Base-by-base conservation (phyloP, 2,113 vertebrate species). In the Rattus rattus region DNA sequence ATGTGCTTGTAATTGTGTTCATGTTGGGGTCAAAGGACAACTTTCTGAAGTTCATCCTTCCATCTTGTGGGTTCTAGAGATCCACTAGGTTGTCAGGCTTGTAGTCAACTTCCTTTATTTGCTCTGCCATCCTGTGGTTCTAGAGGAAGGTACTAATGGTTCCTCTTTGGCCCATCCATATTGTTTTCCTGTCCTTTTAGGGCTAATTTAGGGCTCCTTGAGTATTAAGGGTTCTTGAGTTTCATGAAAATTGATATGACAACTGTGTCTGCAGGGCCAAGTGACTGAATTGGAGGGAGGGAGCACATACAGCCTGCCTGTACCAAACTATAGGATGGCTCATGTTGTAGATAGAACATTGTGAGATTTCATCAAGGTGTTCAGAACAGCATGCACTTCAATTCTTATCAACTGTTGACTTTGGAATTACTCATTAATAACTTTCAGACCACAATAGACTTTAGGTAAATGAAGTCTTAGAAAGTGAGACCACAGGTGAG, bases 261-360 rank as follows among this genome's bases (percentile, higher is more conserved):
- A 52, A 6, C 63, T 33, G 26, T 28, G n/a, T 13, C 0, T 2
- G 63, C 3, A 28, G 5, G 11, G 28, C 0, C 17, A 36, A 33
- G 56, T 90, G 56, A 63, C 28, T 43, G 16, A 19, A 0, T 17
- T 47, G 81, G 81, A 14, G 4, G 7, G 12, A n/a, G n/a, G 22
- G 12, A 39, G 49, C 26, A 54, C 5, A 59, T 24, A 59, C 7
- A 47, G 77, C 6, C 5, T 52, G 39, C 16, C 5, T 39, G 6
- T 14, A 14, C 61, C 33, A 17, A 24, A 47, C 26, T 14, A 4
- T 54, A n/a, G 20, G 26, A 26, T 24, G 28, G 30, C 9, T 81
- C 24, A 17, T 5, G 9, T 49, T 47, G 19, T 24, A 52, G 67
- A 11, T 5, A 52, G 43, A 2, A 17, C 33, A 5, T 1, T 3